Evolutionary conservation across 2,888 invertebrate genomes (phyloP), one percentile per base, ranked within the genome.

Genomic region (Augochlorella aurata): DNA sequence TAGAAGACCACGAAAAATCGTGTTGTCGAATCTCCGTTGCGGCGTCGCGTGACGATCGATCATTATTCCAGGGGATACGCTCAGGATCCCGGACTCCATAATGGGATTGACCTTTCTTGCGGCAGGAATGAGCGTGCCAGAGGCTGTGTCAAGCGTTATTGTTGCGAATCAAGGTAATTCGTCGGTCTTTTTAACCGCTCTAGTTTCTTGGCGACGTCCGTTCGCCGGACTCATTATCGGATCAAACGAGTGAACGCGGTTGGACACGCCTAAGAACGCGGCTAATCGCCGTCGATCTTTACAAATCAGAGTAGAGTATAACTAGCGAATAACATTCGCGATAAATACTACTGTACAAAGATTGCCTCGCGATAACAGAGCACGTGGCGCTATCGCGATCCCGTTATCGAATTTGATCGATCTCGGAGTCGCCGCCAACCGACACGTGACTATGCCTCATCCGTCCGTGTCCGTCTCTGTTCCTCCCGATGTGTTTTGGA

Each of bases 71-170:
- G 97, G 97, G 69, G 97, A 97, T 90, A 97, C 97, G 0, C 93
- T 97, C 21, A 94, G 95, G 85, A 96, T 98, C 72, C 97, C 98
- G 0, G 97, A 98, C 93, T 97, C 97, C 49, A 97, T 98, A 18
- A 97, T 97, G 94, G 98, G 98, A 0, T 94, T 98, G 77, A 97
- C 97, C 4, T 96, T 98, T 89, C 94, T 98, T 47, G 97, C 98
- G 0, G 97, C 97, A 2, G 98, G 98, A 67, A 97, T 97, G 84
- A 97, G 97, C 90, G 95, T 98, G 0, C 98, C 98, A 0, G 98
- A 98, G 94, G 97, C 97, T 0, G 97, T 98, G 1, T 97, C 97
- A 52, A 97, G 97, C 92, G 95, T 98, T 12, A 95, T 98, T 70
- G 97, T 98, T 0, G 96, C 97, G 3, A 96, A 96, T 90, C 97